phyloP scores from a whole-genome alignment of 2,113 vertebrate species.

The Tapirus terrestris region DNA sequence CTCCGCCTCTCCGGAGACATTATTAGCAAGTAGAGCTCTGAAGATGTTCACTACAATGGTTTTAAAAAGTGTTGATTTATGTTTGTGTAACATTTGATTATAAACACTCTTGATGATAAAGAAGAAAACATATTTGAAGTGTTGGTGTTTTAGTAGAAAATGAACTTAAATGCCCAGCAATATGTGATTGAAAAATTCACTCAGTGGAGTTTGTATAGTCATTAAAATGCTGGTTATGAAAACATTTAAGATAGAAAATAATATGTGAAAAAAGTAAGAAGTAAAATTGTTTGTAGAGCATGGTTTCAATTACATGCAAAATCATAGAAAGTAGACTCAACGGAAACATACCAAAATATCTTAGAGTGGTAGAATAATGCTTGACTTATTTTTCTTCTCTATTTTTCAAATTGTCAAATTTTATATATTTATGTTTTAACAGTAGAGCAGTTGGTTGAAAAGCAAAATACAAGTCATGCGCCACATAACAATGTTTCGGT shows the following conservation, averaged over 20 bases:
- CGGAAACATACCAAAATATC: neutral
- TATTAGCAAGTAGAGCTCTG: neutral
- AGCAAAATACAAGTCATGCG: neutral
- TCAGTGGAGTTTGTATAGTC: neutral
- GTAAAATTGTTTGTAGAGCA: neutral
- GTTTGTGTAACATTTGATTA: neutral
- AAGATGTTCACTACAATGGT: neutral
- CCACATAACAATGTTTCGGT: too few relatives aligned
- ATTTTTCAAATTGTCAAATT: neutral
- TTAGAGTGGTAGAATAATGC: neutral
- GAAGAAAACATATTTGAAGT: neutral
- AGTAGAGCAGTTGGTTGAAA: neutral
- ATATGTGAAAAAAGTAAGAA: neutral
- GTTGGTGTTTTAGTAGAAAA: neutral
- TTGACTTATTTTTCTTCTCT: neutral
- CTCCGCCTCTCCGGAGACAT: neutral
- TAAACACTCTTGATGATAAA: neutral
- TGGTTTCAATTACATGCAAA: neutral
- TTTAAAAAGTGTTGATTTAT: neutral
- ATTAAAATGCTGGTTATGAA: neutral
- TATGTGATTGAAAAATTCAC: neutral
- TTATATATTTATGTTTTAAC: neutral
- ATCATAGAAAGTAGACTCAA: neutral
- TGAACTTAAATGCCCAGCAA: neutral
- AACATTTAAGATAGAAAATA: neutral